These are phyloP conservation scores for Aporrectodea caliginosa DNA, from an alignment of 1,140 invertebrate genomes.

Conservation along the genomic window DNA sequence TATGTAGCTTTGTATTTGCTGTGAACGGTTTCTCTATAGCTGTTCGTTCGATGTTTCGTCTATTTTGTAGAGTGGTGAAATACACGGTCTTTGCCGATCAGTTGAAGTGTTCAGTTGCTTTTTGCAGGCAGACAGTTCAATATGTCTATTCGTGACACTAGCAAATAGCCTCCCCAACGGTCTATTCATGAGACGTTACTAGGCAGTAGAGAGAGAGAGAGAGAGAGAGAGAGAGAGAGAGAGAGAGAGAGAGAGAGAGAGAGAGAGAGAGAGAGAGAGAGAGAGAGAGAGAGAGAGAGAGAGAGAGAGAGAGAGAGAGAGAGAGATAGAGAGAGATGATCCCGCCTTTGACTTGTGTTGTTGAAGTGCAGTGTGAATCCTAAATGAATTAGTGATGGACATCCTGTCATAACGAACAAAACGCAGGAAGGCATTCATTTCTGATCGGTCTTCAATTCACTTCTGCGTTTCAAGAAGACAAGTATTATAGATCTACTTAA, in stretches of 20 bases:
- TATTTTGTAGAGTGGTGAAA: no score
- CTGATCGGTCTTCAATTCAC: not conserved
- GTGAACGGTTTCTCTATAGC: no score
- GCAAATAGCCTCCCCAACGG: no score
- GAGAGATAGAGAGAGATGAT: conserved; percentile 5
- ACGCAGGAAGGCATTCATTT: not conserved
- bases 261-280: conserved; percentile 17
- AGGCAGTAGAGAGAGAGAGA: conserved; percentile 15
- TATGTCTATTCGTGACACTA: no score
- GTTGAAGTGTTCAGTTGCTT: no score
- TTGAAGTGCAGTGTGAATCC: no score
- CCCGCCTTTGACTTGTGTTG: no score
- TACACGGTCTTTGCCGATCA: no score
- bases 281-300: conserved; percentile 19
- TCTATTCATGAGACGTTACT: no score
- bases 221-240: conserved; percentile 29
- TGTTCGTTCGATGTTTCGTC: no score
- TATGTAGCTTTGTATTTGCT: no score
- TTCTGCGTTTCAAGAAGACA: not conserved
- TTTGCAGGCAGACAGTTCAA: not conserved
- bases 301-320: conserved; percentile 21
- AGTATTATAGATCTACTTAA: not conserved
- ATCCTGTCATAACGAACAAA: not conserved
- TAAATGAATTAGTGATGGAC: no score
- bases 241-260: conserved; percentile 32